Evolutionary conservation across 2,888 invertebrate genomes (phyloP).

Genomic region (Amaurobius ferox): DNA sequence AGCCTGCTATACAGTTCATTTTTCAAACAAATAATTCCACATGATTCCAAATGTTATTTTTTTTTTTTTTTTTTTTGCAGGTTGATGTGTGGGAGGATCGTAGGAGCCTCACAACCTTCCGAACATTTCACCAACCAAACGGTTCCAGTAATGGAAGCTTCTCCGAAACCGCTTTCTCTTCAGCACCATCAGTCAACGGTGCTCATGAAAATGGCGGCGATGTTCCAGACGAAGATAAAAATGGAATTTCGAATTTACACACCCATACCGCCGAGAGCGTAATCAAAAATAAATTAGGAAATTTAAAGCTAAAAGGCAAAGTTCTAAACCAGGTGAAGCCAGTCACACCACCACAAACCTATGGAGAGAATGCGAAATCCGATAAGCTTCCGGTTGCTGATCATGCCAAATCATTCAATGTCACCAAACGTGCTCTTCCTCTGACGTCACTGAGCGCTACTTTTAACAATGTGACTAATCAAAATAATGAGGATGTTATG

Average conservation of each 20-base stretch:
- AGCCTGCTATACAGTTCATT: too few species aligned
- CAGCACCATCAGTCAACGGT: not conserved
- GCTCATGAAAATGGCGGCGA: not conserved
- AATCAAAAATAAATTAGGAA: not conserved
- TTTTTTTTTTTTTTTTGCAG: conserved; percentile 3
- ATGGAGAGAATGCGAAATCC: not conserved
- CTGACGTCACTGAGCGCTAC: not conserved
- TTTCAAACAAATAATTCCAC: too few species aligned
- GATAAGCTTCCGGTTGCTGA: not conserved
- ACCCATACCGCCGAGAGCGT: not conserved
- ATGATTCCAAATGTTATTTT: not conserved
- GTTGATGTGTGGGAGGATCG: conserved; percentile 71
- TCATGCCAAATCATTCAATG: not conserved
- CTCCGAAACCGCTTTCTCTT: conserved; percentile 35
- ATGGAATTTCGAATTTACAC: not conserved
- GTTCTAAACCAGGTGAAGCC: not conserved
- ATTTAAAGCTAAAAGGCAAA: not conserved
- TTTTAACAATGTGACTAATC: not conserved
- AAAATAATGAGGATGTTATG: not conserved
- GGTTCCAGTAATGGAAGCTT: conserved; percentile 29
- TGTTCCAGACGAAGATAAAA: not conserved
- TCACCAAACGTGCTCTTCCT: not conserved
- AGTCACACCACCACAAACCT: conserved; percentile 7
- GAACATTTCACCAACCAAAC: conserved; percentile 74
- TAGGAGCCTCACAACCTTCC: conserved; percentile 74